Conservation (phyloP, 2,113 vertebrate genomes). For the Marmota flaviventris region DNA sequence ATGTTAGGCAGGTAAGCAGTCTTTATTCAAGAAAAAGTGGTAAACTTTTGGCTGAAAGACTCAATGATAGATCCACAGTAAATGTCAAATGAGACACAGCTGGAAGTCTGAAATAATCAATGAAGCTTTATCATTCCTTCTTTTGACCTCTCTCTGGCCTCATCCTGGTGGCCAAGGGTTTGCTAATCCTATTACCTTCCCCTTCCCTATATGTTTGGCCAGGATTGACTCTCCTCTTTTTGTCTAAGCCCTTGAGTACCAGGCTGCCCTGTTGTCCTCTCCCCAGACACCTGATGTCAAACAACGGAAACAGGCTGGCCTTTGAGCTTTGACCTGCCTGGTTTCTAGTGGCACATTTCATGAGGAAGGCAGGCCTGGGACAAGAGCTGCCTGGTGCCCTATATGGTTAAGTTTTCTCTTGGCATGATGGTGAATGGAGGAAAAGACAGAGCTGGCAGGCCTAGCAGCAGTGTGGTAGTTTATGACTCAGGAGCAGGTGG, state of each 20-base stretch:
- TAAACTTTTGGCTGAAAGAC: neutral
- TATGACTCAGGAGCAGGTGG: slow-evolving; percentile 77
- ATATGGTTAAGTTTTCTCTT: neutral
- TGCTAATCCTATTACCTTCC: neutral
- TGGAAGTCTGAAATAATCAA: neutral
- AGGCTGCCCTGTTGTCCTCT: neutral
- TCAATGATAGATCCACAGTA: neutral
- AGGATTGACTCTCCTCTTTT: neutral
- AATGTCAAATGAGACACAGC: neutral
- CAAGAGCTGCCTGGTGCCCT: neutral
- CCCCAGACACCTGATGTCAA: neutral
- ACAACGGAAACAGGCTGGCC: neutral
- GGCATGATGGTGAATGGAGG: neutral
- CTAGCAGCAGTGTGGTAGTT: slow-evolving; percentile 22
- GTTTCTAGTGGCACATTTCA: neutral
- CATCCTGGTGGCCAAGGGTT: neutral
- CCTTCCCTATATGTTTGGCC: too few relatives aligned
- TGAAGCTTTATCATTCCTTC: neutral
- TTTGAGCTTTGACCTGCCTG: neutral
- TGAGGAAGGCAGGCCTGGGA: neutral
- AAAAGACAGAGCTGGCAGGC: slow-evolving; percentile 31
- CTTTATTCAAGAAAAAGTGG: neutral
- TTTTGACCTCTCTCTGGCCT: neutral
- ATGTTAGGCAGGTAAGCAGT: neutral
- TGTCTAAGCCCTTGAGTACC: neutral